Percentiles rank a stretch among this genome's conserved stretches.
phyloP scores from a whole-genome alignment of 2,888 invertebrate species.

The Synergus laeviventris region DNA sequence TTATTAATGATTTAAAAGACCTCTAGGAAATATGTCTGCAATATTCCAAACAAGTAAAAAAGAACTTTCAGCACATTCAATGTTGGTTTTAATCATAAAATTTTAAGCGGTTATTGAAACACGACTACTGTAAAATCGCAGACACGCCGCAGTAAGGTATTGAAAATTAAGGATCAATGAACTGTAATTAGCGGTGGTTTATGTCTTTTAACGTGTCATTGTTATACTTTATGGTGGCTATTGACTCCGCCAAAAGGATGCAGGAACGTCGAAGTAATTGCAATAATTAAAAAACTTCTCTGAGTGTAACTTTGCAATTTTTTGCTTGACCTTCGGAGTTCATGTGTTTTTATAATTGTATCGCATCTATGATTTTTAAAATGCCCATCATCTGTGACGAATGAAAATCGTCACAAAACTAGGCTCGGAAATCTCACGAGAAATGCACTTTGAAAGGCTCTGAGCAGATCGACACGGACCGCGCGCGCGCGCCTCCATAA shows the following conservation, averaged over 20 bases:
- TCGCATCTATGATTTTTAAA: neutral
- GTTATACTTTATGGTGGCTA: slow-evolving; percentile 22
- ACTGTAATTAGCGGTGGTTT: slow-evolving; percentile 10
- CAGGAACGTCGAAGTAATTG: neutral
- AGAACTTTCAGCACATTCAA: neutral
- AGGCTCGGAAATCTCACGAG: slow-evolving; percentile 57
- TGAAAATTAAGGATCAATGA: neutral
- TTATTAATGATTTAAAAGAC: no score
- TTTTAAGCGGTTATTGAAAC: neutral
- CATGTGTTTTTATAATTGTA: neutral
- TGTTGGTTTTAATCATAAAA: neutral
- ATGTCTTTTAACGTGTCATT: slow-evolving; percentile 14
- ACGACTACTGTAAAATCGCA: neutral
- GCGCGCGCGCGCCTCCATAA: slow-evolving; percentile 72
- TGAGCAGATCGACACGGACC: slow-evolving; percentile 69
- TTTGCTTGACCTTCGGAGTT: neutral
- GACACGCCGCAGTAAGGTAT: neutral
- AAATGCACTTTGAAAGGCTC: slow-evolving; percentile 63
- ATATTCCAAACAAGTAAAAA: neutral
- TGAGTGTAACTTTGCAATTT: neutral
- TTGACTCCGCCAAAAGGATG: neutral
- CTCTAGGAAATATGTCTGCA: no score
- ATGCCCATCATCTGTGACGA: slow-evolving; percentile 48
- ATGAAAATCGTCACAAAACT: slow-evolving; percentile 61
- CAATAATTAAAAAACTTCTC: slow-evolving; percentile 28